Base-by-base conservation (phyloP, 2,113 vertebrate genomes). In the Atherinomorus stipes region DNA sequence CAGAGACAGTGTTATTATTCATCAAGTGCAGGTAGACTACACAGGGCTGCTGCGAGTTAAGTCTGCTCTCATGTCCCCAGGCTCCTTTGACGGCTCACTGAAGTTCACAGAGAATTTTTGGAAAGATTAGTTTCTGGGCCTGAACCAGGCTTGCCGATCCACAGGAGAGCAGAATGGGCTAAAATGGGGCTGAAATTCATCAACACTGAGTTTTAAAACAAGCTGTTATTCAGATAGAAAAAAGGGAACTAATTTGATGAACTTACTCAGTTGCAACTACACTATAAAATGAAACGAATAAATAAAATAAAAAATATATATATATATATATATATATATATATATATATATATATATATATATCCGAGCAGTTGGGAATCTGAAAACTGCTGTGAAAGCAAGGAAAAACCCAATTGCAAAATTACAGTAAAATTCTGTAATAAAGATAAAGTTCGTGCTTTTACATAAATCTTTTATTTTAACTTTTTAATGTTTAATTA, bases 1-100 rank as follows among this genome's bases (percentile, higher is more conserved):
- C 63, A 21, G 38, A 69, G 54, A 71, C 60, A 15, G 56, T 47
- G 71, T 69, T 69, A 79, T 78, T 74, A 75, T 74, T 74, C 85
- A 71, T 13, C 18, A 19, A 22, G 71, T 49, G 47, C 61, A 80
- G 69, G 68, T 59, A 54, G 71, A 65, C 57, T 51, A 7, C 58
- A 31, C 40, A 34, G 54, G 25, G 16, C 28, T 52, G 37, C 38
- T 62, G 19, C 11, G 54, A 65, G 47, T 57, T 62, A 50, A 52
- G 31, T 71, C 62, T 74, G 54, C 59, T 63, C 65, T 49, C 40
- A 6, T 60, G 21, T 45, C 44, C 63, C 47, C 1, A 16, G 80
- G 61, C 71, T 28, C 2, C 40, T 63, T 1, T 40, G 42, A 44
- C 40, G 21, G 25, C 64, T 78, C 15, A 22, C 23, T 37, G 26